Percentiles rank a stretch among this genome's conserved stretches.
These are phyloP conservation scores for Drosophila hamatofila DNA, from an alignment of 2,888 invertebrate genomes.

Conservation along the genomic window DNA sequence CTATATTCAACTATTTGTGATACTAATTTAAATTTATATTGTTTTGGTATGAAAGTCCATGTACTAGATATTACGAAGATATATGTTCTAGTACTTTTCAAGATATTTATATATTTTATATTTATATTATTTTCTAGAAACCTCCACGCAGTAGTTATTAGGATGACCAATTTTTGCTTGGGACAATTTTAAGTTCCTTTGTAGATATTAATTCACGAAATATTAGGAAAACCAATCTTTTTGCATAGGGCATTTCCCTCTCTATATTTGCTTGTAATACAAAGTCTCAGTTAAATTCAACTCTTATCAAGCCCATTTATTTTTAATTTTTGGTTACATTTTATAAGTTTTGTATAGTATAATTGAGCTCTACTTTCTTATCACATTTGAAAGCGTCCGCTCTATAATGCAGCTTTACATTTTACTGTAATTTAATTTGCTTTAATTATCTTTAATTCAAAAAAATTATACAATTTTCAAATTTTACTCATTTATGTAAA, in stretches of 20 bases:
- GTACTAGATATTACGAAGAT: too few relatives aligned
- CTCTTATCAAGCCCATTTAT: not conserved
- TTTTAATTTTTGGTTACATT: not conserved
- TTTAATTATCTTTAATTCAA: too few relatives aligned
- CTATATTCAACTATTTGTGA: not conserved
- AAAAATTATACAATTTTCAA: too few relatives aligned
- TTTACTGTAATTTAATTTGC: too few relatives aligned
- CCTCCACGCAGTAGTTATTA: not conserved
- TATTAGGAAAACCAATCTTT: not conserved
- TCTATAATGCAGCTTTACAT: too few relatives aligned
- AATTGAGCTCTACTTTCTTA: not conserved
- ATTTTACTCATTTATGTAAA: too few relatives aligned
- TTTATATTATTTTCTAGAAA: not conserved
- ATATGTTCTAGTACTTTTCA: not conserved
- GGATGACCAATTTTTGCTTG: not conserved
- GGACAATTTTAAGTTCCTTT: not conserved
- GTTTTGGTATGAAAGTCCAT: too few relatives aligned
- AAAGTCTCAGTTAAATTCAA: not conserved
- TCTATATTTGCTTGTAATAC: not conserved
- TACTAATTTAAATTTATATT: too few relatives aligned
- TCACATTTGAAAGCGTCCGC: not conserved
- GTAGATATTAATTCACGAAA: not conserved
- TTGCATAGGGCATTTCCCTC: not conserved
- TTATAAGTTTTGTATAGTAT: not conserved
- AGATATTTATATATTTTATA: not conserved